Evolutionary conservation across 2,113 vertebrate genomes (phyloP).

Genomic region (Corythaeola cristata): DNA sequence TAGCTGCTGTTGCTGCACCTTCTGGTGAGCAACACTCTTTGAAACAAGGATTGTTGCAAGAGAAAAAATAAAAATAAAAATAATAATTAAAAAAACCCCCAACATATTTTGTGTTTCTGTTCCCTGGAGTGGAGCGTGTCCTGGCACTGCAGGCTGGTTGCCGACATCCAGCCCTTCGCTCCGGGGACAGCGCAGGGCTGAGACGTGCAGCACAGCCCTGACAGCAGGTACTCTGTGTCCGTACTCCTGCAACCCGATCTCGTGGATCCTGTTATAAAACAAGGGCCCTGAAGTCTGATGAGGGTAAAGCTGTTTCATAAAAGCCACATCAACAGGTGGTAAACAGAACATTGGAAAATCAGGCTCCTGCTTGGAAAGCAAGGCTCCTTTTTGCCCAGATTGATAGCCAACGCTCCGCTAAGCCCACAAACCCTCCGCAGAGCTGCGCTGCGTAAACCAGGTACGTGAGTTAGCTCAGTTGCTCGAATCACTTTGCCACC

Average conservation of each 20-base stretch:
- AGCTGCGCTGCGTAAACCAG: neutral
- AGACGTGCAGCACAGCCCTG: neutral
- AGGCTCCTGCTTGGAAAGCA: neutral
- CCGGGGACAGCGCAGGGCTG: neutral
- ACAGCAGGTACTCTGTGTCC: neutral
- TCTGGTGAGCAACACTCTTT: neutral
- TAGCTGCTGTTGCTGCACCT: neutral
- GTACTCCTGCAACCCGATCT: constrained; percentile 11
- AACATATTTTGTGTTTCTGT: neutral
- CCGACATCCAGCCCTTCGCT: neutral
- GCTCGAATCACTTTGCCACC: neutral
- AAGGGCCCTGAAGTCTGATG: constrained; percentile 10
- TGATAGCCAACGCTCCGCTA: neutral
- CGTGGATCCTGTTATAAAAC: constrained; percentile 6
- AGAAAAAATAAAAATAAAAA: neutral
- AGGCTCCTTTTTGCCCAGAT: neutral
- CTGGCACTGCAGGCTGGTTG: neutral
- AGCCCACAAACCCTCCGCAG: neutral
- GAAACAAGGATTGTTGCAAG: neutral
- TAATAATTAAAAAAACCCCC: too few species aligned
- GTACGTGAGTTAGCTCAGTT: neutral
- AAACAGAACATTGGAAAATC: neutral
- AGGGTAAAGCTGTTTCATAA: constrained; percentile 35
- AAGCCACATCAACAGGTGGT: neutral
- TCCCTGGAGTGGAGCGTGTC: neutral